Evolutionary conservation across 2,888 invertebrate species (phyloP), one percentile per base, ranked within the genome.

Genomic region (Hypena proboscidalis): DNA sequence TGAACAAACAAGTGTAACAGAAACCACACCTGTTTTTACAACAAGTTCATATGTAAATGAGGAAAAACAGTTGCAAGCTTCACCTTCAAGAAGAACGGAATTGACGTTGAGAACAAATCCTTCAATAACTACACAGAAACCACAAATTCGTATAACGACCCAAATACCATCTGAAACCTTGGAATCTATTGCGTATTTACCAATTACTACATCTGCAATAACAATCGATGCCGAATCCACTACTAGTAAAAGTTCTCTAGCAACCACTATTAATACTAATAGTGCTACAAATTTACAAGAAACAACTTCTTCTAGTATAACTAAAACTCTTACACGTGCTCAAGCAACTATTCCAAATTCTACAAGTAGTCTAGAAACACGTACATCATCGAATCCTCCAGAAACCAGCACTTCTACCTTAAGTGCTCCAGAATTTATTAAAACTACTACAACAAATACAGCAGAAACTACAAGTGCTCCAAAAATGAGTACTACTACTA

Each of bases 31-130:
- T 22, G 19, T 31, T 19, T 31, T 34, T 14, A 44, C 25, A 8
- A 38, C 43, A 20, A 36, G 23, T 27, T 21, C 26, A 8, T 25
- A 36, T 31, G 14, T 29, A 36, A 37, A 31, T 25, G 19, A 25
- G 6, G 22, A 7, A 29, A 13, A 35, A 35, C n/a, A 35, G 7
- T 8, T 20, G 4, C n/a, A n/a, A n/a, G n/a, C n/a, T n/a, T n/a
- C n/a, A n/a, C n/a, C n/a, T n/a, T n/a, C n/a, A 7, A 19, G 17
- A 35, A 11, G 11, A 3, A 35, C 17, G 4, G 3, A n/a, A n/a
- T n/a, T n/a, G n/a, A n/a, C n/a, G n/a, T n/a, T n/a, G n/a, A n/a
- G n/a, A n/a, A n/a, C n/a, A n/a, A n/a, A n/a, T n/a, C n/a, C n/a
- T n/a, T n/a, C n/a, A n/a, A n/a, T n/a, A n/a, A n/a, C n/a, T n/a